phyloP scores from a whole-genome alignment of 1,140 invertebrate genomes.

The Artemia franciscana region DNA sequence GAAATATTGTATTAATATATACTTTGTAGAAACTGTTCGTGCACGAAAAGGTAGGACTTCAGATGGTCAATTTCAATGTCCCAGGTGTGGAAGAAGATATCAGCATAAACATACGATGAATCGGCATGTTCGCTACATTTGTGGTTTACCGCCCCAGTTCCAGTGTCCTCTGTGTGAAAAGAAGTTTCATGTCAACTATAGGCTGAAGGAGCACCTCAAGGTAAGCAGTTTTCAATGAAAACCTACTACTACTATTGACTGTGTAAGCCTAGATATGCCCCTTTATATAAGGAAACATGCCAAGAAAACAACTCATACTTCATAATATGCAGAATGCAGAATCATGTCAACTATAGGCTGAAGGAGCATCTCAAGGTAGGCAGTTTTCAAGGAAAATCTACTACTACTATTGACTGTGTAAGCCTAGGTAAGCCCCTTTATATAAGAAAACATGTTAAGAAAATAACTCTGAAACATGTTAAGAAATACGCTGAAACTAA shows the following conservation, averaged over 20 bases:
- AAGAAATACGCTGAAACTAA: too few species aligned
- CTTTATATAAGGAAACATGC: too few species aligned
- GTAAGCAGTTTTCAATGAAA: too few species aligned
- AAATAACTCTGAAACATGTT: too few species aligned
- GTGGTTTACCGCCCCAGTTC: slow-evolving; percentile 53
- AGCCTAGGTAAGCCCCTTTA: too few species aligned
- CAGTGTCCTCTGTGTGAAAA: slow-evolving; percentile 49
- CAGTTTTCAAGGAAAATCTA: too few species aligned
- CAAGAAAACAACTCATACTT: too few species aligned
- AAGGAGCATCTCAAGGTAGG: slow-evolving; percentile 22
- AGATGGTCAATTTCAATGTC: slow-evolving; percentile 19
- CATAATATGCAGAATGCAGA: slow-evolving; percentile 37
- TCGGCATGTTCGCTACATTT: slow-evolving; percentile 56
- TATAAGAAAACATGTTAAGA: too few species aligned
- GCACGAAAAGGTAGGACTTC: background rate
- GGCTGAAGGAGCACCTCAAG: slow-evolving; percentile 26
- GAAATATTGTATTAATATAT: too few species aligned
- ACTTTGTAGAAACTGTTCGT: background rate
- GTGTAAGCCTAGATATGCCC: too few species aligned
- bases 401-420: too few species aligned
- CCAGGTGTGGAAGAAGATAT: slow-evolving; percentile 34
- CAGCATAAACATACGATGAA: slow-evolving; percentile 36
- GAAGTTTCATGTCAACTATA: slow-evolving; percentile 28
- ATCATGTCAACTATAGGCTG: slow-evolving; percentile 28
- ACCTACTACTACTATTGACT: too few species aligned